Base-by-base conservation (phyloP, 2,113 vertebrate species). In the Gymnogyps californianus region DNA sequence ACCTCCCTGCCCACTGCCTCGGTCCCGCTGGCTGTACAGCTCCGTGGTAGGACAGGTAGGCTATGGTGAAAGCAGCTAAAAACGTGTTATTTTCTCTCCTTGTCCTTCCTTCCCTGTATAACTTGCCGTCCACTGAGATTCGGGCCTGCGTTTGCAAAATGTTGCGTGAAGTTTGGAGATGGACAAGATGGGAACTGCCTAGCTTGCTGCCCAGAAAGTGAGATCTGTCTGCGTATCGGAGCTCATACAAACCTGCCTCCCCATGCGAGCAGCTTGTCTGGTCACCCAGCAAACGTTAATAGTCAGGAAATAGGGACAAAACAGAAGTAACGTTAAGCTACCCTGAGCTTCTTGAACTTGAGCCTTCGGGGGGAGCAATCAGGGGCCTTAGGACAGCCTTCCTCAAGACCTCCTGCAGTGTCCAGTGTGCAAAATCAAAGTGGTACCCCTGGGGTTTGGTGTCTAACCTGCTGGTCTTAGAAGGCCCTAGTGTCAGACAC, bases 11-110 rank as follows among this genome's bases (percentile, higher is more conserved):
- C 51, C 29, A 7, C 40, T 38, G 70, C 67, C 49, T 65, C 4
- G 0, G 4, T 38, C 34, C 36, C 5, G 3, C 80, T 2, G 0
- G 58, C 51, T 15, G 10, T 11, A 32, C 3, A 2, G 36, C 71
- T 61, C 44, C 0, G 0, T 46, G 42, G 44, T 29, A 64, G 58
- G 32, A 59, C 15, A 16, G 13, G 32, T 61, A 34, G 24, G 52
- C 44, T 44, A 7, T 44, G n/a, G 40, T 49, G 26, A n/a, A 31
- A 57, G 34, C 36, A 32, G 14, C 32, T 72, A 40, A 77, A 94
- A 64, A 16, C 0, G 0, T 19, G n/a, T 51, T 47, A 4, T 55
- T 89, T 59, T 77, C 31, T 44, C 31, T 82, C 75, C 24, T 70
- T 67, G 34, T 52, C 42, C 32, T 64, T 62, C 42, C 19, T 46